Base-by-base conservation (phyloP, 2,797 vertebrate genomes). In the Coregonus suidteri region DNA sequence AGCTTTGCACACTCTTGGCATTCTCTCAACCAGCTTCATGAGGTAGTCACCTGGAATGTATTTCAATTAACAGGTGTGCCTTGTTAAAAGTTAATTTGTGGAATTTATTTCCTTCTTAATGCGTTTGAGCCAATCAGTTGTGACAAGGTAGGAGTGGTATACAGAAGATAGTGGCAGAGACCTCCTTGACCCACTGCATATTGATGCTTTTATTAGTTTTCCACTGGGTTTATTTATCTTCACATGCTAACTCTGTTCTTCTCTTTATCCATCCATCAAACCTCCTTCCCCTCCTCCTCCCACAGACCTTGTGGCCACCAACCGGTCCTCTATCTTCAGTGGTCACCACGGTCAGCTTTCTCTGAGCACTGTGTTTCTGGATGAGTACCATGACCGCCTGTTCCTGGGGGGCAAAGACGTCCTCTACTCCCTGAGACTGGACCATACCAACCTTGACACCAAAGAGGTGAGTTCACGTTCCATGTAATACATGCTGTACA, bases 321-420 rank as follows among this genome's bases (percentile, higher is more conserved):
- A 98, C 90, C 94, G 97, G 75, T 97, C 96, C 0, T 65, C 94
- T 3, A 74, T 96, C 86, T 98, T 98, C 88, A 94, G 92, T 0
- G 97, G 97, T 4, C 93, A 94, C 80, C 91, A 90, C 0, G 92
- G 94, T 64, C 92, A 94, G 81, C 91, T 97, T 77, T 94, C 95
- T 65, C 91, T 98, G 66, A 94, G 90, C 2, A 87, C 94, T 0
- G 88, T 98, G 84, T 96, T 96, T 86, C 78, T 98, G 87, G 97
- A 99, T 0, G 97, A 99, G 88, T 98, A 99, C 75, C 96, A 95
- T 0, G 97, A 99, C 85, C 94, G 96, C 30, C 95, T 98, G 75
- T 98, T 98, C 83, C 85, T 99, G 0, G 97, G 97, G 25, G 96
- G 96, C 3, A 96, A 96, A 68, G 95, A 98, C 6, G 86, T 93